Evolutionary conservation across 2,888 invertebrate species (phyloP).

Genomic region (Iselma pallidipennis): DNA sequence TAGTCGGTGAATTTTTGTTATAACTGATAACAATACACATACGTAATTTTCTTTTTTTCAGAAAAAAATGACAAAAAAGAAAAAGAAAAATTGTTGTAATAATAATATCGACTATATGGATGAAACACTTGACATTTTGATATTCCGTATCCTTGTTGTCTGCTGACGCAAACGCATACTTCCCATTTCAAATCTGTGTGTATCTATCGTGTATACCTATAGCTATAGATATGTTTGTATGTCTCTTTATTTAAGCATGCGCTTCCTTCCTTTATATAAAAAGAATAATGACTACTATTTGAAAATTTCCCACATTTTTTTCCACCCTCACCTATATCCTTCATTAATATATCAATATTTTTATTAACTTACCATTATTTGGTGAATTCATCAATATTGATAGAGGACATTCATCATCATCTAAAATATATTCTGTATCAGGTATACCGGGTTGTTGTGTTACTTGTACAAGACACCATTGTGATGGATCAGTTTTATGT

Average conservation of each 20-base stretch:
- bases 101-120: not conserved
- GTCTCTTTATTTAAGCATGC: not conserved
- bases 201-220: not conserved
- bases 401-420: slow-evolving; percentile 97
- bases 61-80: too few species aligned
- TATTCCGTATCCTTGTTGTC: not conserved
- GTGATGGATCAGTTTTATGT: slow-evolving; percentile 84
- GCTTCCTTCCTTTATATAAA: not conserved
- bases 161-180: slow-evolving; percentile 1
- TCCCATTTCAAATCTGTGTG: not conserved
- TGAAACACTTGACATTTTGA: not conserved
- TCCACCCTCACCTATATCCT: too few species aligned
- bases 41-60: too few species aligned
- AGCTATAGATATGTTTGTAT: not conserved
- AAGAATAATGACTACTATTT: too few species aligned
- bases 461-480: slow-evolving; percentile 96
- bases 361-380: slow-evolving; percentile 75
- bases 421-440: slow-evolving; percentile 88
- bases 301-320: too few species aligned
- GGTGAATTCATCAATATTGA: slow-evolving; percentile 92
- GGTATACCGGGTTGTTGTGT: slow-evolving; percentile 59
- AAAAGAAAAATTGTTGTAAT: too few species aligned
- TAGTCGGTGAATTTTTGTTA: too few species aligned
- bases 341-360: too few species aligned
- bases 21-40: not conserved